These are phyloP conservation scores for Numida meleagris DNA, from an alignment of 2,113 vertebrate species.

Conservation along the genomic window DNA sequence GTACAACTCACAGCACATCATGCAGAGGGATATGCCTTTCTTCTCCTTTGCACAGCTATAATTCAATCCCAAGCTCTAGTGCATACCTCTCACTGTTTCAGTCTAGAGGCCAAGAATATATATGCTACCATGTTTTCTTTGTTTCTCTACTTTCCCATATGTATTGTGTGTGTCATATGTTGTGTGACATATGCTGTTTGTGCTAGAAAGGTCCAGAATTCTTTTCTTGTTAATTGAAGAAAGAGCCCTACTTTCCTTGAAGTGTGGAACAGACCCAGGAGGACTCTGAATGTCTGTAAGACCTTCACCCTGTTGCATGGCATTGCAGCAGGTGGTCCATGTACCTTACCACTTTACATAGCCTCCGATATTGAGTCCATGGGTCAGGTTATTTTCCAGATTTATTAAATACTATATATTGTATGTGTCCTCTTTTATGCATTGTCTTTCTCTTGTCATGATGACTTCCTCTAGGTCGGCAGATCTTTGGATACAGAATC, in stretches of 20 bases:
- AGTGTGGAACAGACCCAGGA: background rate
- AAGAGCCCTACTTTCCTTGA: background rate
- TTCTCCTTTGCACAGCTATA: background rate
- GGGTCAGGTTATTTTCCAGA: background rate
- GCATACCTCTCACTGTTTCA: background rate
- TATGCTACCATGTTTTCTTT: background rate
- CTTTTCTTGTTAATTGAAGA: background rate
- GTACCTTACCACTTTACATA: background rate
- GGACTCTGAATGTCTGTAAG: background rate
- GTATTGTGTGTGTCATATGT: background rate
- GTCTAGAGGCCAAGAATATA: background rate
- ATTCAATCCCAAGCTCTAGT: background rate
- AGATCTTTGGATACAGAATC: background rate
- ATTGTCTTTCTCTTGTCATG: background rate
- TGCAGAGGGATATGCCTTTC: background rate
- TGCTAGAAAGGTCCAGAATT: background rate
- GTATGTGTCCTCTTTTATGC: background rate
- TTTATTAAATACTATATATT: background rate
- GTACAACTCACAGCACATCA: rapidly evolving
- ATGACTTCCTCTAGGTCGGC: background rate
- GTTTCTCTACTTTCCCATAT: background rate
- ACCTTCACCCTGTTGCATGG: rapidly evolving
- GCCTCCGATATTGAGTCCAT: background rate
- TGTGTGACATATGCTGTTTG: background rate
- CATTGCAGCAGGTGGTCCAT: background rate